These are phyloP conservation scores for Holcopasites calliopsidis DNA, from an alignment of 1,140 invertebrate species.

Conservation along the genomic window DNA sequence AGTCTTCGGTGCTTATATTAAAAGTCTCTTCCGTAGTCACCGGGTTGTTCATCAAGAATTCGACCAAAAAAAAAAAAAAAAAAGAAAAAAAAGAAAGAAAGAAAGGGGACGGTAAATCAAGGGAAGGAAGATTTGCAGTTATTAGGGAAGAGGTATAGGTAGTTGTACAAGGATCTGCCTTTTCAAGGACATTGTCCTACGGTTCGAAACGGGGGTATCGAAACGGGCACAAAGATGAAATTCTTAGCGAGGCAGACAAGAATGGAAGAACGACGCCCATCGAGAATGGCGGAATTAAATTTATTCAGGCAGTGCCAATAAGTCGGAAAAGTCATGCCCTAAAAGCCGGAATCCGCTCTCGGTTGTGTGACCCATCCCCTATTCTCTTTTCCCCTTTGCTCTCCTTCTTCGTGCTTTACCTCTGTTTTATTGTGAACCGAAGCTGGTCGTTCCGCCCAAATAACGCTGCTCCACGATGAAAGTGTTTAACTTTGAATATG, in stretches of 20 bases:
- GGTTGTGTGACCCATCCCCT: constrained; percentile 25
- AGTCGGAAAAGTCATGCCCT: constrained; percentile 71
- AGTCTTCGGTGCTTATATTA: constrained; percentile 47
- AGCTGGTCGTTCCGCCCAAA: not conserved
- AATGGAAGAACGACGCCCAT: constrained; percentile 57
- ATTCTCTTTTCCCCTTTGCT: constrained; percentile 13
- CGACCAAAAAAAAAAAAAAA: not conserved
- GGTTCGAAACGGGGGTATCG: constrained; percentile 31
- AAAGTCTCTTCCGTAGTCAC: constrained; percentile 32
- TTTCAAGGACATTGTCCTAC: constrained; percentile 33
- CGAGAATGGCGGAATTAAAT: constrained; percentile 72
- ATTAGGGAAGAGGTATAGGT: constrained; percentile 7
- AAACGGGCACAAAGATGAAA: constrained; percentile 67
- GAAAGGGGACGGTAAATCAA: no score
- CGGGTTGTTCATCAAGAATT: constrained; percentile 27
- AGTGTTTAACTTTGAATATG: constrained; percentile 22
- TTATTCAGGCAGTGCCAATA: constrained; percentile 76
- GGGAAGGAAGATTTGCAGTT: constrained; percentile 2
- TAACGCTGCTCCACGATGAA: not conserved
- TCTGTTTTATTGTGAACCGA: constrained; percentile 49
- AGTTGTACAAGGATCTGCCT: constrained; percentile 34
- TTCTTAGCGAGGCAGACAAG: constrained; percentile 66
- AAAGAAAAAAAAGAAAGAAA: not conserved
- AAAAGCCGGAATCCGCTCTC: constrained; percentile 71
- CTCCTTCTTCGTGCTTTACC: not conserved